Evolutionary conservation across 2,888 invertebrate genomes (phyloP), one percentile per base, ranked within the genome.

Genomic region (Hipparchia sbordonii): DNA sequence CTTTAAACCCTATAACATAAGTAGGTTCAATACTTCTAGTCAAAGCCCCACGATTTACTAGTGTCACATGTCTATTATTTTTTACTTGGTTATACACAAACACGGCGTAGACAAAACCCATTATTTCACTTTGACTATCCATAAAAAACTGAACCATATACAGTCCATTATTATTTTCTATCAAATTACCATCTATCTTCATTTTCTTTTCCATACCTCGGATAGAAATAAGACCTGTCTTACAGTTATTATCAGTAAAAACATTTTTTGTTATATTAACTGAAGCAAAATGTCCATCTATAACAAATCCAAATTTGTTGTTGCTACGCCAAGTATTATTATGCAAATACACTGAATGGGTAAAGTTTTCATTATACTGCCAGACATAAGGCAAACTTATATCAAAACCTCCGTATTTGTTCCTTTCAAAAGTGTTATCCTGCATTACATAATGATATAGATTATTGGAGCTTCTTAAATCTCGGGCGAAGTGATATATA

Each of bases 191-290:
- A 81, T 96, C 95, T 72, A 99, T 96, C 73, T 96, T 95, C 89
- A 99, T 95, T 81, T 97, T 97, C 90, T 99, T 99, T 87, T 99
- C 99, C 98, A 99, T 99, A 8, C 99, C 99, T 74, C 96, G 95
- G 46, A 98, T 93, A 0, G 96, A 95, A 12, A 99, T 94, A 51
- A 98, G 88, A 0, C 98, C 98, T 12, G 93, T 94, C 80, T 96
- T 96, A 81, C 99, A 99, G 54, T 93, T 91, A 84, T 99, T 99
- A 72, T 97, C 96, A 1, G 95, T 95, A 84, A 99, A 99, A 6
- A 95, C 91, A 86, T 98, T 99, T 71, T 96, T 96, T 0, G 97
- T 96, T 52, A 99, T 96, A 82, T 98, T 98, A 0, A 99, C 95
- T 75, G 96, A 95, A 0, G 98, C 97, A 87, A 98, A 99, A 88